phyloP scores from a whole-genome alignment of 2,113 vertebrate species.

The Nesogale talazaci region DNA sequence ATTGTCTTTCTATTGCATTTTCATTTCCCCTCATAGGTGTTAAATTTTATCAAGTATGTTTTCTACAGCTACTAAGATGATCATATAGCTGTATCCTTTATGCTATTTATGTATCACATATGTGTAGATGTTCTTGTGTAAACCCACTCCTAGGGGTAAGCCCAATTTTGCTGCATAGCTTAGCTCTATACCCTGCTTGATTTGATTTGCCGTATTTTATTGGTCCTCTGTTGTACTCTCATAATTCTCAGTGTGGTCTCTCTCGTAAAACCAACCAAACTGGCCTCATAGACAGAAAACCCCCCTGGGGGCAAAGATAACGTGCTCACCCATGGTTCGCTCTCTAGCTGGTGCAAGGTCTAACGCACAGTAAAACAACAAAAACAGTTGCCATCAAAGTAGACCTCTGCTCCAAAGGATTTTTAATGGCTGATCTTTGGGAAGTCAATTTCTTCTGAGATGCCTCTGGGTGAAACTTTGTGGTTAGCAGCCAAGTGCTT shows the following conservation, averaged over 20 bases:
- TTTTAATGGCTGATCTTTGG: not conserved
- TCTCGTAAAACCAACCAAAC: not conserved
- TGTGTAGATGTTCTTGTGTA: constrained; percentile 4
- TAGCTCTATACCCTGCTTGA: not conserved
- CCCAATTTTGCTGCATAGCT: constrained; percentile 4
- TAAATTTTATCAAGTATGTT: constrained; percentile 41
- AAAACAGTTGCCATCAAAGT: not conserved
- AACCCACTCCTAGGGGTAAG: constrained; percentile 10
- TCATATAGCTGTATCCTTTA: not conserved
- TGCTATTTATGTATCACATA: not conserved
- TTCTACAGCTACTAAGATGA: not conserved
- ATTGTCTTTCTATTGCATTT: too few species aligned
- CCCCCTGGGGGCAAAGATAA: not conserved
- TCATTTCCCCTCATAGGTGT: not conserved
- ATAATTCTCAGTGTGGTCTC: constrained; percentile 5
- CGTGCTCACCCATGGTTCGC: not conserved
- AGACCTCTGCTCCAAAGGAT: not conserved
- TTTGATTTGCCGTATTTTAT: constrained; percentile 49
- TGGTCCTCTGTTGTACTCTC: not conserved
- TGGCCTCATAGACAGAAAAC: constrained; percentile 1
- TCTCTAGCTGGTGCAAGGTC: not conserved
- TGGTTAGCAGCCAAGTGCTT: not conserved
- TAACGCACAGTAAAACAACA: not conserved
- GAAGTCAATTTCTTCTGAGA: not conserved
- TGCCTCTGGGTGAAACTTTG: not conserved